Conservation (phyloP, 2,797 vertebrate genomes). For the Gymnoscopelus braueri region DNA sequence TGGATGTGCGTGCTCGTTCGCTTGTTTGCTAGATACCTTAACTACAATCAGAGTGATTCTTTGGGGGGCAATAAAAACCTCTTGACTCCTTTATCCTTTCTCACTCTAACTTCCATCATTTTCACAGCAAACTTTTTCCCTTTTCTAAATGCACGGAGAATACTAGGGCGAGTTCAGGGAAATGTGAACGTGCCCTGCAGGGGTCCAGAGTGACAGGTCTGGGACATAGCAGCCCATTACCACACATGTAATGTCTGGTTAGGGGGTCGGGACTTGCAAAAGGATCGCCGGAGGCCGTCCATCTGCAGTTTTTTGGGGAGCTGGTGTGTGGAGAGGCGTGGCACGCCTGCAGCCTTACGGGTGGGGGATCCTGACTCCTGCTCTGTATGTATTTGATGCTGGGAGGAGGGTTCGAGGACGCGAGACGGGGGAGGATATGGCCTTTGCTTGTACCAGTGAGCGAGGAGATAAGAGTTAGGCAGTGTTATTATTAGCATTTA, state of each 20-base stretch:
- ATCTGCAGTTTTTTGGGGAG: background rate
- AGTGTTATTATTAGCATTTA: background rate
- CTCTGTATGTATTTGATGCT: constrained; percentile 39
- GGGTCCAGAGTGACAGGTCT: constrained; percentile 44
- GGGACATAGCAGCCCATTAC: constrained; percentile 60
- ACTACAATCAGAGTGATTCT: too few relatives aligned
- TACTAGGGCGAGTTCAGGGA: constrained; percentile 27
- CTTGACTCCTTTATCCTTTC: background rate
- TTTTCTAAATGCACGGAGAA: background rate
- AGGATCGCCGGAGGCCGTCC: too few relatives aligned
- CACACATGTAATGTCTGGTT: constrained; percentile 45
- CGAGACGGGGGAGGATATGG: constrained; percentile 4
- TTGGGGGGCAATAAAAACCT: background rate
- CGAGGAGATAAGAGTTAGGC: constrained; percentile 4
- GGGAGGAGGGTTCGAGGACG: constrained; percentile 27
- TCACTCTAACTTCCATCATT: background rate
- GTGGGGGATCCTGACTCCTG: background rate
- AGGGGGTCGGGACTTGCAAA: constrained; percentile 11
- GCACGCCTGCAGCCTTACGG: constrained; percentile 13
- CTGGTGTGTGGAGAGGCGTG: constrained; percentile 25
- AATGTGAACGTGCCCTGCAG: constrained; percentile 38
- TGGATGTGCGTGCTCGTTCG: too few relatives aligned
- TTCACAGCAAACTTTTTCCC: background rate
- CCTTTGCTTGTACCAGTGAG: constrained; percentile 33
- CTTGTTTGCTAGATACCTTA: too few relatives aligned